Percentiles rank a stretch among this genome's conserved stretches.
Evolutionary conservation across 2,113 vertebrate species (phyloP).

Genomic region (Bujurquina vittata): DNA sequence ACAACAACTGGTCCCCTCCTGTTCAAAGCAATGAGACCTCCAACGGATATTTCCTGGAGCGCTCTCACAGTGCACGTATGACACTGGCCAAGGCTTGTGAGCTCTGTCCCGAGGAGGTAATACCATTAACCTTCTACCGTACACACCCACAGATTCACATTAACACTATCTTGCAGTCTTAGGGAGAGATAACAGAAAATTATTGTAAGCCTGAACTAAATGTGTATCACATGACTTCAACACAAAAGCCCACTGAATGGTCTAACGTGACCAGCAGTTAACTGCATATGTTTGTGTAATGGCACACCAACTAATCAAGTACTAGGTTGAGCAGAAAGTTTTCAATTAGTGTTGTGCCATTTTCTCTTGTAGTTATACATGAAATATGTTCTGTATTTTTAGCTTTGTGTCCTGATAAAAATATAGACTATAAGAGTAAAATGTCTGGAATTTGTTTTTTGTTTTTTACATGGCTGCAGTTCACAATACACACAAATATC

Average conservation of each 20-base stretch:
- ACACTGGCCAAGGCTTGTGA: slow-evolving; percentile 99
- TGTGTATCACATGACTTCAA: slow-evolving; percentile 13
- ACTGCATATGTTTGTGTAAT: background rate
- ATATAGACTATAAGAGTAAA: background rate
- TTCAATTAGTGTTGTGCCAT: background rate
- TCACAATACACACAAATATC: slow-evolving; percentile 56
- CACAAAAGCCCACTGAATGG: background rate
- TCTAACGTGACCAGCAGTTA: slow-evolving; percentile 12
- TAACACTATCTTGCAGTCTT: slow-evolving; percentile 13
- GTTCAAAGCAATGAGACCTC: slow-evolving; percentile 99
- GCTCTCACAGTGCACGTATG: slow-evolving; percentile 98
- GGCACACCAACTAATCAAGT: background rate
- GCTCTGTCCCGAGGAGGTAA: slow-evolving; percentile 98
- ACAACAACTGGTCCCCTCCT: slow-evolving; percentile 99
- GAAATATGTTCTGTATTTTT: slow-evolving; percentile 6
- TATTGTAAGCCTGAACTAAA: slow-evolving; percentile 16
- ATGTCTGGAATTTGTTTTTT: slow-evolving; percentile 3
- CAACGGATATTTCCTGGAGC: slow-evolving; percentile 98
- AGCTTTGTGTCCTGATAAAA: background rate
- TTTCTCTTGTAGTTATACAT: background rate
- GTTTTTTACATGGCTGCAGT: slow-evolving; percentile 51
- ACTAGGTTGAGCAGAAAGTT: background rate
- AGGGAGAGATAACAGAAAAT: slow-evolving; percentile 14
- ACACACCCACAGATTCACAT: background rate
- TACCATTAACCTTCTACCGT: background rate